These are phyloP conservation scores for Drosophila paramelanica DNA, from an alignment of 2,888 invertebrate genomes.

Conservation along the genomic window DNA sequence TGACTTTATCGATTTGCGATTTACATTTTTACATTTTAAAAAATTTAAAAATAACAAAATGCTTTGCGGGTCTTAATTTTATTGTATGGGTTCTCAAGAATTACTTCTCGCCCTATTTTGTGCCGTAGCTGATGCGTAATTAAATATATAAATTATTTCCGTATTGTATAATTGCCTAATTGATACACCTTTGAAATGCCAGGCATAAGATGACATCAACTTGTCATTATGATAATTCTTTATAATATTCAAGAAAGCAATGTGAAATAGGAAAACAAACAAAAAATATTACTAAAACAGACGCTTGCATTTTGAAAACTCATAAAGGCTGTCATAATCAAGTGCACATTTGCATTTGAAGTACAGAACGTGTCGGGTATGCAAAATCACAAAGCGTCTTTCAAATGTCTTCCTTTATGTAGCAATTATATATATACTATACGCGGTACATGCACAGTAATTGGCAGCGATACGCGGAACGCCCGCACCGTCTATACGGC, in stretches of 20 bases:
- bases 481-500: slow-evolving; percentile 6
- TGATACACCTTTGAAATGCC: slow-evolving; percentile 26
- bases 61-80: too few species aligned
- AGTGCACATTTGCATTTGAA: slow-evolving; percentile 52
- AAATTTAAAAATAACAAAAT: too few species aligned
- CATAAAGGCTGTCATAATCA: slow-evolving; percentile 42
- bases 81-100: background rate
- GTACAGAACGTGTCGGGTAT: slow-evolving; percentile 41
- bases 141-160: background rate
- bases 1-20: too few species aligned
- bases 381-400: slow-evolving; percentile 44
- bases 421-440: slow-evolving; percentile 22
- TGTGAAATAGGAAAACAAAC: slow-evolving; percentile 6
- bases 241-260: slow-evolving; percentile 1
- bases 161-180: slow-evolving; percentile 24
- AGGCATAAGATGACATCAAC: slow-evolving; percentile 21
- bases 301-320: slow-evolving; percentile 9
- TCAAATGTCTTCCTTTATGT: slow-evolving; percentile 36
- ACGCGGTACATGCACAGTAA: slow-evolving; percentile 33
- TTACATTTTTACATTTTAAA: too few species aligned
- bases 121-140: background rate
- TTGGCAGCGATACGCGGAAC: slow-evolving; percentile 62
- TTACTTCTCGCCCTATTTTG: too few species aligned
- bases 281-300: background rate
- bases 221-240: slow-evolving; percentile 7